These are phyloP conservation scores for Burhinus oedicnemus DNA, from an alignment of 2,113 vertebrate species.

Conservation along the genomic window DNA sequence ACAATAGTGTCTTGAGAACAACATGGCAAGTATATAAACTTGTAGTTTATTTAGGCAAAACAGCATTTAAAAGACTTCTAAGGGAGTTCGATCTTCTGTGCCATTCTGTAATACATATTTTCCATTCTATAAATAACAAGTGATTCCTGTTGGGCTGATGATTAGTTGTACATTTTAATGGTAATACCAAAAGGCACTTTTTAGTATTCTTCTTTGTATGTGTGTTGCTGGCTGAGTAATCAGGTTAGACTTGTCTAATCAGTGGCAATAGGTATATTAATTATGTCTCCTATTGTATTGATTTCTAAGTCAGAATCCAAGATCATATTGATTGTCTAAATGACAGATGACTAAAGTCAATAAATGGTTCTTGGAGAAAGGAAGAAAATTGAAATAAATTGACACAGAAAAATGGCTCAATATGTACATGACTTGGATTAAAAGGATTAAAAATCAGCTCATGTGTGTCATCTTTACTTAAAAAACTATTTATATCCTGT, in stretches of 20 bases:
- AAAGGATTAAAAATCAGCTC: background rate
- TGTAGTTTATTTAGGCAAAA: background rate
- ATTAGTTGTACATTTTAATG: background rate
- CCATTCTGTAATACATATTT: background rate
- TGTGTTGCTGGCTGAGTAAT: background rate
- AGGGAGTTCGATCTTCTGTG: background rate
- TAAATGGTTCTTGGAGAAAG: background rate
- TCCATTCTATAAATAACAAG: background rate
- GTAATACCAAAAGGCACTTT: background rate
- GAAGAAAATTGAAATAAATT: background rate
- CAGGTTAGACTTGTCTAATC: background rate
- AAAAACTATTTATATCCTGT: background rate
- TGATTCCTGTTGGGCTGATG: background rate
- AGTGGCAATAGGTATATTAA: background rate
- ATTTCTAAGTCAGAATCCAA: slow-evolving; percentile 18
- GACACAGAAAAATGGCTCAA: background rate
- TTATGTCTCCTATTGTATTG: background rate
- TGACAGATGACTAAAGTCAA: background rate
- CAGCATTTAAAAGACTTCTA: background rate
- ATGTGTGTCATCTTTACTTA: background rate
- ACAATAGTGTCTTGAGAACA: background rate
- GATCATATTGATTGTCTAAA: background rate
- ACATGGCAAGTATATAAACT: background rate
- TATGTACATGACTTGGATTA: background rate
- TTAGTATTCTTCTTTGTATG: background rate